Evolutionary conservation across 2,888 invertebrate genomes (phyloP), one percentile per base, ranked within the genome.

Genomic region (Campoletis raptor): DNA sequence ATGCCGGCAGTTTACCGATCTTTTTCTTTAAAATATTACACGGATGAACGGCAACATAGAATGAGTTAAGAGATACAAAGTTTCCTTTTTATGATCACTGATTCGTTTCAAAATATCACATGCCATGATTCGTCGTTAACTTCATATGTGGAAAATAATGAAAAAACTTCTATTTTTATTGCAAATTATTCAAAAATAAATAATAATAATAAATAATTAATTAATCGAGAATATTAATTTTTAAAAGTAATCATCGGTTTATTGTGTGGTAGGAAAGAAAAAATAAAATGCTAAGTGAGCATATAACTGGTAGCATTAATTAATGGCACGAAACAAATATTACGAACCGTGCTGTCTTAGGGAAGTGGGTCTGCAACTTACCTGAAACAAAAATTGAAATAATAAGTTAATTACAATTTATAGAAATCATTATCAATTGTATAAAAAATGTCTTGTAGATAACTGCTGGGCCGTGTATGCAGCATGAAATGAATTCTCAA

Each of bases 361-460:
- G 48, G 36, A 12, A 54, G 45, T 61, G n/a, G 42, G 42, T 52
- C 66, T 10, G 30, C 15, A 83, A 87, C 87, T 87, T 85, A 87
- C 85, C 87, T 85, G 82, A 54, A 87, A 87, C 79, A 85, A 54
- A 85, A 54, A 80, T 61, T n/a, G 30, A 52, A 77, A 87, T 45
- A 36, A 42, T 61, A n/a, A 37, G 66, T 24, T 4, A 77, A 83
- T 72, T 21, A 30, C 12, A 30, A 61, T 61, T 30, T 30, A 5
- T 30, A 30, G 9, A 61, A 61, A 15, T 30, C 83, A 80, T 72
- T 80, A 45, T 48, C 18, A 24, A 61, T 40, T 54, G 57, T 67
- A 18, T 21, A 57, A 40, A 15, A 37, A 21, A 57, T 40, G 5
- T 61, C 7, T 1, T 15, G 30, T 7, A 7, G 54, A 21, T 40